Base-by-base conservation (phyloP, 2,888 invertebrate genomes). In the Habrosyne pyritoides region DNA sequence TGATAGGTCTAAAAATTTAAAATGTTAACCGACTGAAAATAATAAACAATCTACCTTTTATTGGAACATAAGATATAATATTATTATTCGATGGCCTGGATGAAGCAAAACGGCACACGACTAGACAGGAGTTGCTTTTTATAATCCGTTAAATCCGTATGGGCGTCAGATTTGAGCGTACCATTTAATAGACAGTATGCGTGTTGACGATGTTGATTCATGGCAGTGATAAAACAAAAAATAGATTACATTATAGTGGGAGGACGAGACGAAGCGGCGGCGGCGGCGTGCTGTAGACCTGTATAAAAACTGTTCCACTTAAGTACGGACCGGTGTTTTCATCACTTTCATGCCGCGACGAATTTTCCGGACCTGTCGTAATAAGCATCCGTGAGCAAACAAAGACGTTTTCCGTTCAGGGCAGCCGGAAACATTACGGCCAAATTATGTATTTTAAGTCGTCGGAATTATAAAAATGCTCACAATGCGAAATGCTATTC, bases 361-460 rank as follows among this genome's bases (percentile, higher is more conserved):
- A 87, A 86, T 86, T 85, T 84, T 76, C 84, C 84, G 77, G 83
- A 84, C 78, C 81, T 82, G 77, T 73, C 80, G 83, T 87, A 86
- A 86, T 87, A 89, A 87, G 85, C 86, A 83, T 84, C 86, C 85
- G 81, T 73, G 79, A 67, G 71, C 86, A 87, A 85, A 91, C 89
- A 89, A 89, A 87, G 84, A 86, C 83, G 80, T 84, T 84, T 85
- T 82, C 86, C 83, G 81, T 83, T 83, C 64, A 67, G 70, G 74
- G 64, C 76, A 76, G 69, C 78, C 81, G 84, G 86, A 87, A 87
- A 84, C 83, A 83, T 86, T 83, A 84, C 69, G 67, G 64, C 69
- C 66, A 78, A 85, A 84, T 83, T 83, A 82, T 81, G 76, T 79
- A 80, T 84, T 84, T 81, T 71, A 79, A 82, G 75, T 75, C 64